phyloP scores from a whole-genome alignment of 2,113 vertebrate genomes.

The Oncorhynchus kisutch region DNA sequence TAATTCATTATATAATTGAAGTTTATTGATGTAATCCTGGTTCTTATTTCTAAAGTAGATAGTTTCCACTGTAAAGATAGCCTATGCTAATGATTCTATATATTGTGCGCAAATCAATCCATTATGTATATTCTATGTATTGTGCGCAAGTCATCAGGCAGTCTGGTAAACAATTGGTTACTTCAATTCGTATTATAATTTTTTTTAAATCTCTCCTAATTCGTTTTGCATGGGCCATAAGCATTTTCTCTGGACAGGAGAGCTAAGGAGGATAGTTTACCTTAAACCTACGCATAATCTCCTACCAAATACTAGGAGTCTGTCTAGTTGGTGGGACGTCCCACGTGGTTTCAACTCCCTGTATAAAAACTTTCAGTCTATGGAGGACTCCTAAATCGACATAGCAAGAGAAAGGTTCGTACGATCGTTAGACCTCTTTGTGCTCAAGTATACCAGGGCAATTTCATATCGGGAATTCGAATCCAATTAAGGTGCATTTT shows the following conservation, averaged over 20 bases:
- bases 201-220: too few relatives aligned
- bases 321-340: slow-evolving; percentile 66
- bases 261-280: slow-evolving; percentile 18
- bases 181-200: too few relatives aligned
- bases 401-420: slow-evolving; percentile 60
- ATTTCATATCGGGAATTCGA: slow-evolving; percentile 15
- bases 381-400: slow-evolving; percentile 58
- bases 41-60: too few relatives aligned
- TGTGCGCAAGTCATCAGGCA: too few relatives aligned
- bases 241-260: background rate
- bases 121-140: too few relatives aligned
- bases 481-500: background rate
- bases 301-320: slow-evolving; percentile 36
- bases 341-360: slow-evolving; percentile 71
- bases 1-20: too few relatives aligned
- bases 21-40: too few relatives aligned
- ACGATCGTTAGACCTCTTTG: slow-evolving; percentile 46
- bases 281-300: slow-evolving; percentile 55
- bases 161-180: too few relatives aligned
- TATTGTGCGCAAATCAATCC: too few relatives aligned
- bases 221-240: background rate
- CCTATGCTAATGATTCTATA: too few relatives aligned
- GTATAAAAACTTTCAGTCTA: slow-evolving; percentile 79
- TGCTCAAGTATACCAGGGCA: slow-evolving; percentile 29
- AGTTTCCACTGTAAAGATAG: too few relatives aligned